Evolutionary conservation across 2,113 vertebrate genomes (phyloP), one percentile per base, ranked within the genome.

Genomic region (Lamprologus tigripictilis): DNA sequence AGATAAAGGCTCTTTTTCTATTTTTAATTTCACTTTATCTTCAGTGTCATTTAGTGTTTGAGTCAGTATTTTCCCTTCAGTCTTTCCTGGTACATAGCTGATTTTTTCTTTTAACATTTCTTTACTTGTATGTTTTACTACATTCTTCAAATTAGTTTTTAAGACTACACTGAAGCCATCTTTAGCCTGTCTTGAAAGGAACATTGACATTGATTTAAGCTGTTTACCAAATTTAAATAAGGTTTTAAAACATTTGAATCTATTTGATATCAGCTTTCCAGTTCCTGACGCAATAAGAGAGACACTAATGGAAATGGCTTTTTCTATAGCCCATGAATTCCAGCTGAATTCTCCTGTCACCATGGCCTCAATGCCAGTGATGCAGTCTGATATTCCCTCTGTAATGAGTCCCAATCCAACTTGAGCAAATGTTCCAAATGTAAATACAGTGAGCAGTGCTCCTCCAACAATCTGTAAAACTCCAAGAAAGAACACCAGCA

Each of bases 241-340:
- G 3, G 5, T 2, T 51, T 82, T 89, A 31, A 3, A 40, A 35
- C 40, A 35, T 63, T 82, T 89, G 33, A 80, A 89, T 3, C 79
- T 31, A 4, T 91, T 91, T 58, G 90, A 19, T 6, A 89, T 54
- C 16, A 91, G 37, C 42, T 91, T 91, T 82, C 82, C 90, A 42
- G 73, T 10, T 86, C 87, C 85, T 6, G 19, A 87, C 3, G 5
- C n/a, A 82, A 89, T 16, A 2, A 91, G 21, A 42, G 84, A 71
- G 6, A 87, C 81, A 33, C 5, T 54, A 3, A 78, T 78, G 8
- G 55, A 86, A 28, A 84, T 89, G 79, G 87, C 28, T 57, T 84
- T 51, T 58, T 84, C 14, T 1, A 10, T 23, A 87, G 78, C 23
- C 84, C 89, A 47, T 87, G 55, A 47, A 2, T 79, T 80, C 82